Evolutionary conservation across 2,113 vertebrate genomes (phyloP).

Genomic region (Nestor notabilis): DNA sequence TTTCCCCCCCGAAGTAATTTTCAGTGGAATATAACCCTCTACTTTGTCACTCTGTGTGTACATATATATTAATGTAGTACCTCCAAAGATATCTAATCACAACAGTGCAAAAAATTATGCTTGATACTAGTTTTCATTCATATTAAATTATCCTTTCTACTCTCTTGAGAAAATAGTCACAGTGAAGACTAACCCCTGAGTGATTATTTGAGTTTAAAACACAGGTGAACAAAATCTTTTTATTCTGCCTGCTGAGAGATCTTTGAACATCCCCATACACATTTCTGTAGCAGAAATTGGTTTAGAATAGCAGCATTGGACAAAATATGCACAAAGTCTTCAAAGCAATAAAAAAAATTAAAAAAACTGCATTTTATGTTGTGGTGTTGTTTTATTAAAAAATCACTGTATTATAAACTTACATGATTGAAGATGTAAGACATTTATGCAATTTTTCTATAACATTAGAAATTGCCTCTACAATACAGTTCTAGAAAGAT

Average conservation of each 20-base stretch:
- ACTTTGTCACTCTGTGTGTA: not conserved
- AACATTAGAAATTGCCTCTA: not conserved
- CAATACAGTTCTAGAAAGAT: not conserved
- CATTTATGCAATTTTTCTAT: not conserved
- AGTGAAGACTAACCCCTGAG: constrained; percentile 3
- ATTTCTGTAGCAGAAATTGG: constrained; percentile 25
- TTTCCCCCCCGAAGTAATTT: not conserved
- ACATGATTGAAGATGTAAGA: not conserved
- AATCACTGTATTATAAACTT: not conserved
- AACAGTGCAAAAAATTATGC: not conserved
- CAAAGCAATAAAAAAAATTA: not conserved
- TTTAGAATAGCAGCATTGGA: constrained; percentile 17
- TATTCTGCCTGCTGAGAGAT: not conserved
- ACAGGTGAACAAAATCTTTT: constrained; percentile 35
- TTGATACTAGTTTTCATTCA: constrained; percentile 41
- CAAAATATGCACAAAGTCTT: not conserved
- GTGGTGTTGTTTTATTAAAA: not conserved
- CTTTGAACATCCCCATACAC: not conserved
- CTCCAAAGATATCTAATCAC: not conserved
- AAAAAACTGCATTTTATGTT: not conserved
- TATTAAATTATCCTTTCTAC: constrained; percentile 28
- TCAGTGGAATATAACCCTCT: not conserved
- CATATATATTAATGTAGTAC: not conserved
- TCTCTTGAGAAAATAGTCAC: constrained; percentile 22
- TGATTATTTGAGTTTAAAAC: constrained; percentile 17